A percentile compares a stretch with the other conserved stretches of the same genome.
phyloP scores from a whole-genome alignment of 2,113 vertebrate species.

The Oncorhynchus masou region DNA sequence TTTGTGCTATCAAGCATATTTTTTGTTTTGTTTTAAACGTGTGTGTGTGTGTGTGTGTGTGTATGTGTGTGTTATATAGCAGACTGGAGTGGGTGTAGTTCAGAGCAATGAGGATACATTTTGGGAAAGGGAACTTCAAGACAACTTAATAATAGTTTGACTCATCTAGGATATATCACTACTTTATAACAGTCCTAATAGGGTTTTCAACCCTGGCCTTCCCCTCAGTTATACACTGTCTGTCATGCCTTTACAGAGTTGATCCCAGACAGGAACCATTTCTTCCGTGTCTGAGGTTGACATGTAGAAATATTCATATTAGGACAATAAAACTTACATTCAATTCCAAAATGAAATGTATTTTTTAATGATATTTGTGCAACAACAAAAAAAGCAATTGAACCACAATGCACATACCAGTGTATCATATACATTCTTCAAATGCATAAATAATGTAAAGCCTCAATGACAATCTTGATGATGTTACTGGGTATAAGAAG shows the following conservation, averaged over 20 bases:
- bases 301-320: neutral
- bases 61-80: neutral
- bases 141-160: too few relatives aligned
- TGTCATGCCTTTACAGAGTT: neutral
- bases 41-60: constrained; percentile 19
- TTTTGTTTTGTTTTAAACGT: constrained; percentile 9
- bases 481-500: too few relatives aligned
- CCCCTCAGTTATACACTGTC: too few relatives aligned
- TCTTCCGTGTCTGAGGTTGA: neutral
- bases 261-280: neutral
- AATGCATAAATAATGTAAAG: too few relatives aligned
- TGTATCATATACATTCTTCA: too few relatives aligned
- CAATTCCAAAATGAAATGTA: neutral
- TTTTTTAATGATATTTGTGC: neutral
- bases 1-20: neutral
- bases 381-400: too few relatives aligned
- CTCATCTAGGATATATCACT: neutral
- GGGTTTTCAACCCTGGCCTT: neutral
- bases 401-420: too few relatives aligned
- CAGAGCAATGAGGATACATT: too few relatives aligned
- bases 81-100: neutral
- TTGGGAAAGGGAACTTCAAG: too few relatives aligned
- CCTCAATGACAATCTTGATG: too few relatives aligned
- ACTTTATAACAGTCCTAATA: neutral
- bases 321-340: constrained; percentile 1